Evolutionary conservation across 2,888 invertebrate genomes (phyloP), one percentile per base, ranked within the genome.

Genomic region (Bugulina stolonifera): DNA sequence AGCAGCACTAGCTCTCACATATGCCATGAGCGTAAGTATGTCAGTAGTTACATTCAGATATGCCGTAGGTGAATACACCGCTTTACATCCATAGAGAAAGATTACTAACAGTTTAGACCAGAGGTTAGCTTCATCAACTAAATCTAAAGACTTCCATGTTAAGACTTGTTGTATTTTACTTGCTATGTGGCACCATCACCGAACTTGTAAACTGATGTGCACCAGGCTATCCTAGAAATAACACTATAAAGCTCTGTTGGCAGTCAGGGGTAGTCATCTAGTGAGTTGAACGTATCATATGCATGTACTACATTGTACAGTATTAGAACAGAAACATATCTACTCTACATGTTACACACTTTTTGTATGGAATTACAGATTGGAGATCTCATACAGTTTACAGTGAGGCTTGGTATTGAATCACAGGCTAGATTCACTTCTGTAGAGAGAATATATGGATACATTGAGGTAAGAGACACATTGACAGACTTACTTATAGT

Each of bases 1-100:
- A 73, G 88, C 89, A 27, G 89, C 89, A 3, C 85, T 90, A 73
- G 89, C 89, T 0, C 81, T 89, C 75, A 85, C 88, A 0, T 89
- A 88, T 76, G 86, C 88, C 32, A 84, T 87, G 5, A 86, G 86
- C 81, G 87, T 87, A 76, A 74, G 77, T 58, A 32, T 69, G 10
- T 27, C 14, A 10, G 23, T n/a, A n/a, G n/a, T n/a, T n/a, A n/a
- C n/a, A n/a, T n/a, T n/a, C n/a, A n/a, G n/a, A n/a, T n/a, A 14
- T 54, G 14, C n/a, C n/a, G n/a, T n/a, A n/a, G n/a, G n/a, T n/a
- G n/a, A n/a, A n/a, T n/a, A n/a, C n/a, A n/a, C n/a, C n/a, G n/a
- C n/a, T n/a, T n/a, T n/a, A n/a, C n/a, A n/a, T n/a, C n/a, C n/a
- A n/a, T n/a, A n/a, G n/a, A n/a, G n/a, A n/a, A n/a, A n/a, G n/a